Evolutionary conservation across 2,113 vertebrate species (phyloP).

Genomic region (Sylvilagus bachmani): DNA sequence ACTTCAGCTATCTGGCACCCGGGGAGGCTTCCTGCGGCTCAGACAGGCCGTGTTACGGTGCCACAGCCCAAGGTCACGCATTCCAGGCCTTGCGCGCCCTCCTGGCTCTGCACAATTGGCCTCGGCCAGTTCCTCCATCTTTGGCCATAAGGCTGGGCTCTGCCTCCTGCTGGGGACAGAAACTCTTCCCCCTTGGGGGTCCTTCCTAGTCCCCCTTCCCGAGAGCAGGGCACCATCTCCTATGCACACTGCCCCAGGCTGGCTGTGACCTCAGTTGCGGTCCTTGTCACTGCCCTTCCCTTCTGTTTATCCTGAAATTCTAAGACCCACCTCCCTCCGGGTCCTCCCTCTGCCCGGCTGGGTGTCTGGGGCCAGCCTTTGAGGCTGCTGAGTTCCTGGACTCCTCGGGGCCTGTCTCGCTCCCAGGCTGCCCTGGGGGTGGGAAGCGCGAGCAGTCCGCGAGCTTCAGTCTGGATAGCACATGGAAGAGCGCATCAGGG

Average conservation of each 20-base stretch:
- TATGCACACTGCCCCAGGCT: neutral
- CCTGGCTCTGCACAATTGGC: neutral
- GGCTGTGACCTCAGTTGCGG: neutral
- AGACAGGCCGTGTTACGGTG: fast-evolving
- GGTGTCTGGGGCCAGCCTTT: neutral
- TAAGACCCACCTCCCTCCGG: neutral
- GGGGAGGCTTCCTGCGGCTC: neutral
- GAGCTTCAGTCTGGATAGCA: neutral
- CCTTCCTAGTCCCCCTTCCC: neutral
- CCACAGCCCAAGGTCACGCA: neutral
- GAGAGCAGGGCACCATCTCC: neutral
- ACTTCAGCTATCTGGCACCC: neutral
- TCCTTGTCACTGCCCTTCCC: neutral
- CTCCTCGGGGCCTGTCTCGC: neutral
- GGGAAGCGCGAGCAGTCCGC: too few species aligned
- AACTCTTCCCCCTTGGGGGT: fast-evolving
- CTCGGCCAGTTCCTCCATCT: too few species aligned
- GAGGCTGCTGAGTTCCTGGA: neutral
- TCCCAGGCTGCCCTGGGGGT: neutral
- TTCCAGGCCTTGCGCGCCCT: neutral
- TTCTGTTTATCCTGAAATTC: neutral
- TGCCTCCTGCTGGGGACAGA: neutral
- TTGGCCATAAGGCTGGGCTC: too few species aligned
- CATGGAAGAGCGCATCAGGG: fast-evolving
- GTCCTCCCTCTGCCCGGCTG: neutral